Evolutionary conservation across 2,797 vertebrate genomes (phyloP), one percentile per base, ranked within the genome.

Genomic region (Rhinichthys osculus): DNA sequence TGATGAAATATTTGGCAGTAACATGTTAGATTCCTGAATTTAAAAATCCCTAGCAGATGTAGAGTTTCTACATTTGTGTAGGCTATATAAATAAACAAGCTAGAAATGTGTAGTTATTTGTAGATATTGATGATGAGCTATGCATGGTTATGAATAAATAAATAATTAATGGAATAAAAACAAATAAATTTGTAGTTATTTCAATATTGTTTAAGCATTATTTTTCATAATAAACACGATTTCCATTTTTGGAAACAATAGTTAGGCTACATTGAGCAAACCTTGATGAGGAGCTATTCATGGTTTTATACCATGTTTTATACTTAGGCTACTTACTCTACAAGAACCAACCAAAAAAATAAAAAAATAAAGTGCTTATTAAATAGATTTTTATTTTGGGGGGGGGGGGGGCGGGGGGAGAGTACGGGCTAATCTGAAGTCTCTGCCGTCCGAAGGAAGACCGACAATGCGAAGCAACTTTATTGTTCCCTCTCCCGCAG

Each of bases 401-500:
- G 30, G 30, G 30, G 30, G 30, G 30, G 30, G 30, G n/a, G n/a
- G 30, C 1, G 30, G 30, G 30, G 30, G 30, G 30, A 1, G n/a
- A 10, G n/a, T 73, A 23, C 23, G 50, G n/a, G 78, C 47, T 27
- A 23, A 30, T 52, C n/a, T 9, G n/a, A 54, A 78, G 66, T 50
- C 9, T 82, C 57, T 17, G 11, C 71, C 62, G 54, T 77, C 64
- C 47, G 64, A 80, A 44, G 33, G 80, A 50, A 69, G 77, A 52
- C 70, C 67, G 70, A 76, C 44, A 67, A 17, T 82, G 69, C 62
- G 74, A 84, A 81, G 82, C 50, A 86, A 74, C 84, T 82, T 95
- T 94, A 94, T 94, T 95, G 94, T 94, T 93, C 92, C 42, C 38
- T 87, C 86, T 84, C 84, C 87, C 66, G 89, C 90, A 80, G 91